phyloP scores from a whole-genome alignment of 2,888 invertebrate genomes.

The Synergus itoensis region DNA sequence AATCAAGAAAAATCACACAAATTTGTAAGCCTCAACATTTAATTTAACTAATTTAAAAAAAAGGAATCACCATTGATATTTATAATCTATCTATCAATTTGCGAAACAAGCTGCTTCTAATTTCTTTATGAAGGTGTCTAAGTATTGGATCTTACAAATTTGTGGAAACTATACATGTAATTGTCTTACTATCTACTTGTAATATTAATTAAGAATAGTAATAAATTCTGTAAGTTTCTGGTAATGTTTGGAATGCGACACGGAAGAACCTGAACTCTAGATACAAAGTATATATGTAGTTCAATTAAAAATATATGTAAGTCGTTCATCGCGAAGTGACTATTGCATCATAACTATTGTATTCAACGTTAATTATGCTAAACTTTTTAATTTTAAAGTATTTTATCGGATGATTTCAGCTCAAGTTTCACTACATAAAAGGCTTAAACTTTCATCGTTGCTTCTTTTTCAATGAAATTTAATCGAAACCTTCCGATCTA shows the following conservation, averaged over 20 bases:
- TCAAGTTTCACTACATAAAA: neutral
- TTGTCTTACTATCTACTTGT: constrained; percentile 11
- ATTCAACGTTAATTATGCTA: neutral
- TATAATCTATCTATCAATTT: neutral
- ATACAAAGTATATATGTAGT: constrained; percentile 2
- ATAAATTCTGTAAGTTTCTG: constrained; percentile 32
- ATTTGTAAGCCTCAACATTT: constrained; percentile 24
- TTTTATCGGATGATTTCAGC: neutral
- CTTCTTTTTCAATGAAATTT: neutral
- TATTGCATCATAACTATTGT: neutral
- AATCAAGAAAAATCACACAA: neutral
- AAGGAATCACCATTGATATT: neutral
- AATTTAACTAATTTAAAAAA: neutral
- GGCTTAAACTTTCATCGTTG: neutral
- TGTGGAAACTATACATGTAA: neutral
- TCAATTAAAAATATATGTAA: constrained; percentile 15
- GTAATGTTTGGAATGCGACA: constrained; percentile 12
- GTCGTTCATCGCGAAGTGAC: neutral
- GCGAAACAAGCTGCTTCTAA: neutral
- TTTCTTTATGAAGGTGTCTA: neutral
- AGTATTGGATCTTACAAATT: constrained; percentile 32
- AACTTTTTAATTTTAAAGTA: neutral
- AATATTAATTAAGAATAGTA: constrained; percentile 9
- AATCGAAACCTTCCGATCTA: neutral
- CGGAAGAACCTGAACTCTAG: constrained; percentile 23